phyloP scores from a whole-genome alignment of 2,113 vertebrate genomes.

The Macrotus californicus region DNA sequence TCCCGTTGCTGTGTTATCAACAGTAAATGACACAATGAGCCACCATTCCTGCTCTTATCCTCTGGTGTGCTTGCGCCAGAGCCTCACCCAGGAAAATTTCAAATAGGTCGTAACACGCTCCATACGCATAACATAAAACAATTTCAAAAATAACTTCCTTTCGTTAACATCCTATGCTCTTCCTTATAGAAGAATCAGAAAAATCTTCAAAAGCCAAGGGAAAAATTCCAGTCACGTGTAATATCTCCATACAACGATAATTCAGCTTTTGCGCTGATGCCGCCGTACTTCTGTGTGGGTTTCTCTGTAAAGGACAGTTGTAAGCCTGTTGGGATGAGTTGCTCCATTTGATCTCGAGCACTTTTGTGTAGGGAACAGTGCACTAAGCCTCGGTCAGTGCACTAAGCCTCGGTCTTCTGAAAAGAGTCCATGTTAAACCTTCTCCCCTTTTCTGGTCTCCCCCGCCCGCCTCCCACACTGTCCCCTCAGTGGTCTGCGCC shows the following conservation, averaged over 20 bases:
- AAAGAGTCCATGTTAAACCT: not conserved
- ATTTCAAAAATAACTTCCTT: not conserved
- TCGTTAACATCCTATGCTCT: not conserved
- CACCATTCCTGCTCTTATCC: not conserved
- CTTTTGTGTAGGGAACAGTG: not conserved
- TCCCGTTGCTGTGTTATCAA: not conserved
- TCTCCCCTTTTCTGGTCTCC: not conserved
- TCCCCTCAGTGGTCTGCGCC: not conserved
- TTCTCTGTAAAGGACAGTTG: not conserved
- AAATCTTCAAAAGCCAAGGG: not conserved
- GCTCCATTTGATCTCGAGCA: not conserved
- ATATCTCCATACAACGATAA: not conserved
- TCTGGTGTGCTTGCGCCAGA: not conserved
- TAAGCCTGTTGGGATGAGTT: not conserved
- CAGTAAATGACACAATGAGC: not conserved
- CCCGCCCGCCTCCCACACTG: not conserved
- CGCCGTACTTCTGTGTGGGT: not conserved
- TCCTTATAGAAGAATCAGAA: not conserved
- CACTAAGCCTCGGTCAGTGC: no score
- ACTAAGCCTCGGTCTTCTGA: not conserved
- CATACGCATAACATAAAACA: not conserved
- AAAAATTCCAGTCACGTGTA: not conserved
- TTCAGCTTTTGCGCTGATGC: not conserved
- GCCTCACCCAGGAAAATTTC: not conserved
- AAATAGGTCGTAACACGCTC: not conserved